Conservation (phyloP, 2,888 invertebrate species). For the Rotaria sp. region DNA sequence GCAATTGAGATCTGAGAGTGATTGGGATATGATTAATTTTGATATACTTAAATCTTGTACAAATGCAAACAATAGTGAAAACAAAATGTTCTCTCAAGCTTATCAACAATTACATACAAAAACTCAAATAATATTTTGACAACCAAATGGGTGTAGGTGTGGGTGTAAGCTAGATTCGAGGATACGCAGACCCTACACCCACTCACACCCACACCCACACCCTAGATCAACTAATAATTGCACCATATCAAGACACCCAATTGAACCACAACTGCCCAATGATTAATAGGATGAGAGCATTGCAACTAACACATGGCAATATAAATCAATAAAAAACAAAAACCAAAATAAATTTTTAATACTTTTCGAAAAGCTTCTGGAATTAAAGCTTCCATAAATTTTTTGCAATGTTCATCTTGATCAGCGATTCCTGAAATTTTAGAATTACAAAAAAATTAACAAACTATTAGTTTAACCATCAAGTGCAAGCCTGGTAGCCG, state of each 20-base stretch:
- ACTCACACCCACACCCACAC: no score
- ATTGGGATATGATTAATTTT: background rate
- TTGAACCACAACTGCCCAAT: slow-evolving; percentile 57
- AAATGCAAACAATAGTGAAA: background rate
- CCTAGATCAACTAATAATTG: slow-evolving; percentile 56
- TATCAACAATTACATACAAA: background rate
- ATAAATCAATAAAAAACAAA: background rate
- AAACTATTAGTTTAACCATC: slow-evolving; percentile 47
- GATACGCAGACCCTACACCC: no score
- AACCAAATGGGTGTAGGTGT: no score
- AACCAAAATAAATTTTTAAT: background rate
- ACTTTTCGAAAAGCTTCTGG: slow-evolving; percentile 54
- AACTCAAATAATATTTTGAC: no score
- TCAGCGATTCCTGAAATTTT: slow-evolving; percentile 52
- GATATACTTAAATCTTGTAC: background rate
- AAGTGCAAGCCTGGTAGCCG: slow-evolving; percentile 55
- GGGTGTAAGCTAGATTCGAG: no score
- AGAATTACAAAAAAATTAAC: no score
- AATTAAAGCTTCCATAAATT: slow-evolving; percentile 56
- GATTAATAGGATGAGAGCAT: slow-evolving; percentile 55
- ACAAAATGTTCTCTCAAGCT: no score
- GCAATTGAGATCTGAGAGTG: background rate
- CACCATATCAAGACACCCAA: slow-evolving; percentile 58
- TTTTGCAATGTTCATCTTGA: slow-evolving; percentile 55
- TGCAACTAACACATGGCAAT: slow-evolving; percentile 48